Evolutionary conservation across 2,888 invertebrate genomes (phyloP).

Genomic region (Neuroscelio doddi): DNA sequence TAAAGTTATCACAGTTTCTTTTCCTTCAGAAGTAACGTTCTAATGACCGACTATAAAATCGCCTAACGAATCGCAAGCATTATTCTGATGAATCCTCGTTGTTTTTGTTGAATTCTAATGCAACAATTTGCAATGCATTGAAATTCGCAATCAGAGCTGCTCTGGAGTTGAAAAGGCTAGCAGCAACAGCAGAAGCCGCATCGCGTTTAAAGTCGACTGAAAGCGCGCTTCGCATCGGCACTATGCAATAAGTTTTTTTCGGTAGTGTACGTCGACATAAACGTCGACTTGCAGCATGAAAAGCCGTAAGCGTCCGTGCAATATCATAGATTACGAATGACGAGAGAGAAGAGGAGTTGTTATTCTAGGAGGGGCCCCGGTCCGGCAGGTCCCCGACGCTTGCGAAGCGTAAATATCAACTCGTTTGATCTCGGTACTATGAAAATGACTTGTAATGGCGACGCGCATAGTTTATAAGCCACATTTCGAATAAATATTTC

Average conservation of each 20-base stretch:
- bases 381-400: no score
- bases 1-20: no score
- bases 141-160: not conserved
- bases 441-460: constrained; percentile 64
- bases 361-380: constrained; percentile 6
- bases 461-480: constrained; percentile 56
- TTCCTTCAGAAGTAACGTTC: no score
- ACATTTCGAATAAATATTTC: constrained; percentile 63
- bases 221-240: constrained; percentile 8
- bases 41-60: no score
- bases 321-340: constrained; percentile 23
- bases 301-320: constrained; percentile 10
- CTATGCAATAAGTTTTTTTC: constrained; percentile 11
- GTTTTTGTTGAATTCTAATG: no score
- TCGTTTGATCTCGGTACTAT: constrained; percentile 59
- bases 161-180: no score
- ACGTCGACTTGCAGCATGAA: constrained; percentile 11
- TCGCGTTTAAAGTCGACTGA: not conserved
- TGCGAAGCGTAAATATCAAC: constrained; percentile 63
- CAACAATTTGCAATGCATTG: not conserved
- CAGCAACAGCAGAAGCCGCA: no score
- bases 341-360: constrained; percentile 10
- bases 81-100: no score
- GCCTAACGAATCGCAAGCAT: no score
- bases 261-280: constrained; percentile 14